phyloP scores from a whole-genome alignment of 2,113 vertebrate species.

The Pithys albifrons region DNA sequence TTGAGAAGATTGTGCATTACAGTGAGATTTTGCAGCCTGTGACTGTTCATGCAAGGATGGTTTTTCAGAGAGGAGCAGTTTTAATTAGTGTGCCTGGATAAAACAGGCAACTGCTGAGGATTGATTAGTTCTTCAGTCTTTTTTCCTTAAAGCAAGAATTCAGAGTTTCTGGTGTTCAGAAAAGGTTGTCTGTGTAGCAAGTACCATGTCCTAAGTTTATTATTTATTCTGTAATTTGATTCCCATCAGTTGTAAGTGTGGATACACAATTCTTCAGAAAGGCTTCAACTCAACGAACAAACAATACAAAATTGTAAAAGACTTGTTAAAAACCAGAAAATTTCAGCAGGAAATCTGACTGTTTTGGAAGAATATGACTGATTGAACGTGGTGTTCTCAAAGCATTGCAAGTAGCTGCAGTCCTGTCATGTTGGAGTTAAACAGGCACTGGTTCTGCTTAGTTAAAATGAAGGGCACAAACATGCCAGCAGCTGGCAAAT shows the following conservation, averaged over 20 bases:
- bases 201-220: neutral
- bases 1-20: neutral
- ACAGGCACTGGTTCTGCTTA: constrained; percentile 19
- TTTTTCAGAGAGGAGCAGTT: neutral
- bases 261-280: neutral
- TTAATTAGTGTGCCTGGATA: neutral
- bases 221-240: neutral
- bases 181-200: neutral
- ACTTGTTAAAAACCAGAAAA: neutral
- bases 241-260: neutral
- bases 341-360: neutral
- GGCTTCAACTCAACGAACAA: neutral
- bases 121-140: neutral
- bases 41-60: neutral
- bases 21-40: neutral
- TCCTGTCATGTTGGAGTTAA: neutral
- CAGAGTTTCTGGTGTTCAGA: neutral
- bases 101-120: neutral
- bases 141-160: neutral
- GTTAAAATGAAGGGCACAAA: constrained; percentile 19
- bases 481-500: constrained; percentile 27
- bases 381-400: neutral
- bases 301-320: neutral
- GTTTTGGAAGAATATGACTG: neutral
- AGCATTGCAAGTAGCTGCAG: neutral